A percentile compares a stretch with the other conserved stretches of the same genome.
Evolutionary conservation across 1,140 invertebrate species (phyloP).

Genomic region (Penaeus indicus): DNA sequence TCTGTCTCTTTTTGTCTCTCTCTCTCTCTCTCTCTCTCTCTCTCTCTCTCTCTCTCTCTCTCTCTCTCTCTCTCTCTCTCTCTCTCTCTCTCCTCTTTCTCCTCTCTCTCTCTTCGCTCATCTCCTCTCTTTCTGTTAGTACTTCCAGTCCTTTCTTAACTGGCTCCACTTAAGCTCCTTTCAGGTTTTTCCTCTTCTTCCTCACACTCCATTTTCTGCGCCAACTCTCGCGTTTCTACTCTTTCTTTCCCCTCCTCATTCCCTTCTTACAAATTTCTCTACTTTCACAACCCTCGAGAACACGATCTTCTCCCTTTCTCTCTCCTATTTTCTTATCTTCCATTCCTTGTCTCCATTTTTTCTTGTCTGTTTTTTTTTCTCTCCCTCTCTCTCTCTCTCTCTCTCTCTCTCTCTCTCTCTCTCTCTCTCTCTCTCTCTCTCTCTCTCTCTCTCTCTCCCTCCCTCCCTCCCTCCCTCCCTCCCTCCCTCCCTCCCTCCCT

Average conservation of each 20-base stretch:
- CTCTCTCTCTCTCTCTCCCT: background rate
- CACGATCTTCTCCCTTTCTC: background rate
- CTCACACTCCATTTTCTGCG: background rate
- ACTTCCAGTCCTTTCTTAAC: background rate
- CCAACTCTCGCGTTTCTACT: background rate
- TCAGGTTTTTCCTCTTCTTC: background rate
- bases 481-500: background rate
- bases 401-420: background rate
- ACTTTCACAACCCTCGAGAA: too few relatives aligned
- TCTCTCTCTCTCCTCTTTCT: background rate
- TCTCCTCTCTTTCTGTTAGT: background rate
- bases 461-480: background rate
- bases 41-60: conserved; percentile 1
- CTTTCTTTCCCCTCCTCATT: background rate
- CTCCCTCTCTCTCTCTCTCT: too few relatives aligned
- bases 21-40: background rate
- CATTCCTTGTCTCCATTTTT: background rate
- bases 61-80: background rate
- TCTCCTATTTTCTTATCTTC: background rate
- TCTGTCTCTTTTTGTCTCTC: too few relatives aligned
- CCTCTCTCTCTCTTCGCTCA: background rate
- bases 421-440: background rate
- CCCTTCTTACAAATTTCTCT: background rate
- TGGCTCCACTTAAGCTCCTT: background rate
- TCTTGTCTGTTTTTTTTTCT: background rate